Base-by-base conservation (phyloP, 2,888 invertebrate genomes). In the Papilio gigon region DNA sequence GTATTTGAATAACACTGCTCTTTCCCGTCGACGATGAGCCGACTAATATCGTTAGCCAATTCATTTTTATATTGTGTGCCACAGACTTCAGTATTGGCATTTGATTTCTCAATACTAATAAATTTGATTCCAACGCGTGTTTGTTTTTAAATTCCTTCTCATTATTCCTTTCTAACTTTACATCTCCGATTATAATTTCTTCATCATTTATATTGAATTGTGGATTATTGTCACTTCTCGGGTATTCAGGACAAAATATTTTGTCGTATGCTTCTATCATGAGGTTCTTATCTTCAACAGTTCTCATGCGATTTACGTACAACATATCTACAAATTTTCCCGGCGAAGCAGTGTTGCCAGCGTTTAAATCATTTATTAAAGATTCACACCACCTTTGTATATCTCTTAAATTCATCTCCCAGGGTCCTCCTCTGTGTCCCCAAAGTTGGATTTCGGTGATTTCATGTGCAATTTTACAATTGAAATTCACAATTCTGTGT, bases 401-500 rank as follows among this genome's bases (percentile, higher is more conserved):
- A 83, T 99, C 99, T 77, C 99, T 94, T 59, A 99, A 92, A 90
- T 99, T 99, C 90, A 99, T 97, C 87, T 99, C 99, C 96, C 97
- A 99, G 0, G 99, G 99, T 0, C 96, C 95, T 0, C 99, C 98
- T 79, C 92, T 94, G 75, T 94, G 94, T 0, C 96, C 98, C 94
- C 97, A 97, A 1, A 83, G 80, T 68, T 94, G 93, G 76, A 94
- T 84, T 50, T 93, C 90, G 1, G 94, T 93, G 14, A 96, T 93
- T 79, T 95, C 95, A 12, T 92, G 84, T 0, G 94, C 93, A 4
- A 97, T 84, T 82, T 90, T 90, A 71, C 94, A 93, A 75, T 97
- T 98, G 78, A 98, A 98, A 56, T 92, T 84, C 0, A 98, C 95
- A 93, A 99, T 96, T 75, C 93, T 93, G 1, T 88, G 82, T 6